Conservation (phyloP, 2,797 vertebrate genomes). For the Sebastes kiyomatsui region DNA sequence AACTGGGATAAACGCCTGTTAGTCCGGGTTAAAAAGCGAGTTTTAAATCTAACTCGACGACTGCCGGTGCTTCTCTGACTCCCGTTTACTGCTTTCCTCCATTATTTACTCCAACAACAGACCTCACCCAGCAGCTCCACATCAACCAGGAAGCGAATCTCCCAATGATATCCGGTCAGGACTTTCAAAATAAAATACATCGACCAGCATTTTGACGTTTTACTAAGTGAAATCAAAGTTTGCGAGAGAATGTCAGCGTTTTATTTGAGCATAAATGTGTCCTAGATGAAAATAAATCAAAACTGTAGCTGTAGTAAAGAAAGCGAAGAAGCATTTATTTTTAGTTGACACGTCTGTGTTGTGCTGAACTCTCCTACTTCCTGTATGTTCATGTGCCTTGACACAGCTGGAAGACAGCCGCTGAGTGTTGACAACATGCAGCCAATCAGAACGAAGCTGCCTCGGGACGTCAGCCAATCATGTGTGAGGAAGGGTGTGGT, state of each 20-base stretch:
- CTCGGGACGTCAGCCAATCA: constrained; percentile 55
- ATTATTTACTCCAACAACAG: constrained; percentile 37
- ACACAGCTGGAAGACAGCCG: constrained; percentile 12
- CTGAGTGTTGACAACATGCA: constrained; percentile 57
- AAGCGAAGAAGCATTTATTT: no score
- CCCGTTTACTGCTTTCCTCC: neutral
- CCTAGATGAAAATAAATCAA: rapidly evolving
- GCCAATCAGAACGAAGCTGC: constrained; percentile 61
- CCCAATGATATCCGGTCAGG: neutral
- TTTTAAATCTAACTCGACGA: no score
- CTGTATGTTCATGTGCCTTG: neutral
- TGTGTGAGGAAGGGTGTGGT: constrained; percentile 18
- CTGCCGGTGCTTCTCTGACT: neutral
- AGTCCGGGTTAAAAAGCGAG: neutral
- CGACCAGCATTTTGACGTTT: neutral
- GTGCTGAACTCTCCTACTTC: neutral
- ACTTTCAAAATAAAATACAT: constrained; percentile 38
- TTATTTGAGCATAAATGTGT: rapidly evolving
- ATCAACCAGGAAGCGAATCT: constrained; percentile 60
- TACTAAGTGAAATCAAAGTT: rapidly evolving
- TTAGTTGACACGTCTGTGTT: neutral
- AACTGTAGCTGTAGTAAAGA: no score
- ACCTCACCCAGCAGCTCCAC: constrained; percentile 67
- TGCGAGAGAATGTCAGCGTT: rapidly evolving
- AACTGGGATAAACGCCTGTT: neutral